Percentiles rank a stretch among this genome's conserved stretches.
Conservation (phyloP, 2,113 vertebrate genomes). For the Tichodroma muraria region DNA sequence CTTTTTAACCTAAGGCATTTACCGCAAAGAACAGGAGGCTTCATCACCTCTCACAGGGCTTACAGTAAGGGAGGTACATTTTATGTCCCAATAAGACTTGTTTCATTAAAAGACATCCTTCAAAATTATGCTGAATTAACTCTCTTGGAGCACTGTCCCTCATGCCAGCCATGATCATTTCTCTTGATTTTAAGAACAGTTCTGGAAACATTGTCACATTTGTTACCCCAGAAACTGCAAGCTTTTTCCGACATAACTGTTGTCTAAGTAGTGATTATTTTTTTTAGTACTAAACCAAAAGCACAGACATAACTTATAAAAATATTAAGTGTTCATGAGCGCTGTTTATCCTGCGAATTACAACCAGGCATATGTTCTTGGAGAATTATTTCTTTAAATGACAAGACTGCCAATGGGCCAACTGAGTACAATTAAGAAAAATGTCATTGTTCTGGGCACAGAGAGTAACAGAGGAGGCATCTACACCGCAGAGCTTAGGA, state of each 20-base stretch:
- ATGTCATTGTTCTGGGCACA: slow-evolving; percentile 6
- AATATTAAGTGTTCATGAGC: neutral
- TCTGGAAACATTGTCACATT: neutral
- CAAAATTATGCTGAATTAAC: neutral
- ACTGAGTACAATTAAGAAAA: neutral
- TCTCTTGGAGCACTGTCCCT: neutral
- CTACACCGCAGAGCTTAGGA: neutral
- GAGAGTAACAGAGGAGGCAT: neutral
- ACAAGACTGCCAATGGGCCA: neutral
- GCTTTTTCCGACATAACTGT: neutral
- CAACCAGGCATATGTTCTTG: neutral
- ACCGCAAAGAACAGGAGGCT: neutral
- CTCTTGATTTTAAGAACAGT: neutral
- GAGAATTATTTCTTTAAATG: slow-evolving; percentile 10
- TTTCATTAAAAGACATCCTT: neutral
- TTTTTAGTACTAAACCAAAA: neutral
- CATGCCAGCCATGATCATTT: neutral
- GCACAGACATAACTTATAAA: neutral
- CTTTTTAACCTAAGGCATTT: slow-evolving; percentile 24
- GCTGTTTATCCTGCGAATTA: neutral
- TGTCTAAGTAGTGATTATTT: neutral
- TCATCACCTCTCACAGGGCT: neutral
- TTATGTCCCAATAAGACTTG: neutral
- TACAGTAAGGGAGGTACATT: neutral
- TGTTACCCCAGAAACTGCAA: neutral